phyloP scores from a whole-genome alignment of 2,113 vertebrate species.

The Urocitellus parryii region DNA sequence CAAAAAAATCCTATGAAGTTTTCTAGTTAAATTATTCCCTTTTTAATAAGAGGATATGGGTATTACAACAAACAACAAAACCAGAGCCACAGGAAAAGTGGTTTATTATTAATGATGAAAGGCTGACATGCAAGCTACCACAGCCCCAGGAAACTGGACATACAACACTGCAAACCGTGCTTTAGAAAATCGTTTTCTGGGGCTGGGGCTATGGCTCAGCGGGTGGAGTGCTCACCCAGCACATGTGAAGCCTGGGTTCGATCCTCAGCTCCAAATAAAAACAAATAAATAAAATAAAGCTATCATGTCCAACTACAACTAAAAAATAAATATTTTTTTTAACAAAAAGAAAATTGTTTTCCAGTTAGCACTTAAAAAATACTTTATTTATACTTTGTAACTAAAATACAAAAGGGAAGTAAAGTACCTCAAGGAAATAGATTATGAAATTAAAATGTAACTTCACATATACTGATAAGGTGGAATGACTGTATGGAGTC shows the following conservation, averaged over 20 bases:
- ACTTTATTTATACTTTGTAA: neutral
- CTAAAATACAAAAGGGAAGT: neutral
- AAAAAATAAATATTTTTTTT: too few species aligned
- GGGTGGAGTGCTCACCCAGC: too few species aligned
- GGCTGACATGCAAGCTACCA: neutral
- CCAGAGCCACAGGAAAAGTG: neutral
- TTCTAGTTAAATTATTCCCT: neutral
- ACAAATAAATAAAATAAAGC: too few species aligned
- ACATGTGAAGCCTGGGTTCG: too few species aligned
- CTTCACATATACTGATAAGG: neutral
- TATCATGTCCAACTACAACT: too few species aligned
- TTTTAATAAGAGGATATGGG: neutral
- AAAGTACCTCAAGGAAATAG: neutral
- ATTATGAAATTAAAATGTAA: slow-evolving; percentile 7
- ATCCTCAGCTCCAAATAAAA: too few species aligned
- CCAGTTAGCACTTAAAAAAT: neutral
- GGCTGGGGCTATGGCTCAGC: too few species aligned
- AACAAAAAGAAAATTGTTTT: neutral
- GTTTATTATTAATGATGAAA: neutral
- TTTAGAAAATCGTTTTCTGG: neutral
- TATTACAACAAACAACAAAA: neutral
- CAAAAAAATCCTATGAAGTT: neutral
- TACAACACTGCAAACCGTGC: neutral
- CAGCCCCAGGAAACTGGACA: neutral
- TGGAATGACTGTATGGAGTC: neutral